phyloP scores from a whole-genome alignment of 2,797 vertebrate genomes.

The Aeoliscus strigatus region DNA sequence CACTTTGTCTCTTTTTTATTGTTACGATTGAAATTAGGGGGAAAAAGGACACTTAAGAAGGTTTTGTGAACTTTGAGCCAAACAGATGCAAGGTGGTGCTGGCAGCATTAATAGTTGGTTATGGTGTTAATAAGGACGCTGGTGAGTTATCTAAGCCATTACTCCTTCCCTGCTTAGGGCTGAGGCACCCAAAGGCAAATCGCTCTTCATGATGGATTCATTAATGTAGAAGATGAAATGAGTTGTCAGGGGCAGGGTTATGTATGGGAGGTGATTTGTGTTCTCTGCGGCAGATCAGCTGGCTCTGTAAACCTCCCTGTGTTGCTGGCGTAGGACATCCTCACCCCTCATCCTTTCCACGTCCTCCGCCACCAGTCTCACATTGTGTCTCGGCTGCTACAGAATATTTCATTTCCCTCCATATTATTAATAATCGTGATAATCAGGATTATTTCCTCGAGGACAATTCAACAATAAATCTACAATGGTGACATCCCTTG shows the following conservation, averaged over 20 bases:
- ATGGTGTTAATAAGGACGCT: constrained; percentile 43
- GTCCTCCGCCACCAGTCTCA: constrained; percentile 23
- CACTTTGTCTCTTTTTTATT: too few species aligned
- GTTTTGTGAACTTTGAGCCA: constrained; percentile 20
- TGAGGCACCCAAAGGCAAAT: constrained; percentile 49
- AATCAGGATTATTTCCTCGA: too few species aligned
- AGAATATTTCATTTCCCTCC: too few species aligned
- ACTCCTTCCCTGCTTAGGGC: constrained; percentile 50
- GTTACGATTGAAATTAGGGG: too few species aligned
- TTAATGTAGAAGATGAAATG: constrained; percentile 66
- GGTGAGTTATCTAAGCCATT: constrained; percentile 62
- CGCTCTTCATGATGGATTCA: constrained; percentile 63
- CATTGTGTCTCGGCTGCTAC: constrained; percentile 44
- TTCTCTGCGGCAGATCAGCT: constrained; percentile 50
- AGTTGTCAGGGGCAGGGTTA: constrained; percentile 62
- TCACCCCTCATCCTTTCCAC: constrained; percentile 15
- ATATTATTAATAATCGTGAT: too few species aligned
- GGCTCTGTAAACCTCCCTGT: constrained; percentile 52
- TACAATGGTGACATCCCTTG: too few species aligned
- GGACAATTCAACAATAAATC: too few species aligned
- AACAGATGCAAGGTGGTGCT: constrained; percentile 27
- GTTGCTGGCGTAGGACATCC: constrained; percentile 50
- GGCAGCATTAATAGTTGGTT: constrained; percentile 15
- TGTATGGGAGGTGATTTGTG: constrained; percentile 63
- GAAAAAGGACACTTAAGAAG: too few species aligned